A percentile compares a stretch with the other conserved stretches of the same genome.
These are phyloP conservation scores for Eueremaeus valkanovi DNA, from an alignment of 2,888 invertebrate species.

Conservation along the genomic window DNA sequence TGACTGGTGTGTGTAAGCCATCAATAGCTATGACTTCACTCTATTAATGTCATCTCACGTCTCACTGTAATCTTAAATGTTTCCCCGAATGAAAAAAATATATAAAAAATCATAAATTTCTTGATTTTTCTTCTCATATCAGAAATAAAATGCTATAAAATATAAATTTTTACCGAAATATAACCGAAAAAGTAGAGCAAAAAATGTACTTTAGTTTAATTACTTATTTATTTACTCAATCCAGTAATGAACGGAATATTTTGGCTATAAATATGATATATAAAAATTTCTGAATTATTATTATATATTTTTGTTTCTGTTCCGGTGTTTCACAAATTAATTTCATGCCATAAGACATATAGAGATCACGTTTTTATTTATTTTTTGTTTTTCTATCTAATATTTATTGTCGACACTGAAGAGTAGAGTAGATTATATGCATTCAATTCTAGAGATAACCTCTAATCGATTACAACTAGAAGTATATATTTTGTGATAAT, in stretches of 20 bases:
- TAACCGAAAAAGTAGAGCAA: background rate
- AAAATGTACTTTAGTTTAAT: background rate
- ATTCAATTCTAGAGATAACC: background rate
- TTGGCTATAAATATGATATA: background rate
- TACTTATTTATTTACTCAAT: slow-evolving; percentile 7
- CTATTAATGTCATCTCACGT: slow-evolving; percentile 33
- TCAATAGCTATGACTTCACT: slow-evolving; percentile 18
- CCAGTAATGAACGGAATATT: background rate
- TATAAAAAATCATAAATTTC: no score
- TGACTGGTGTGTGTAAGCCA: slow-evolving; percentile 2
- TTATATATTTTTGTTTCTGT: background rate
- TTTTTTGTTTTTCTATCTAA: background rate
- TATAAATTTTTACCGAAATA: no score
- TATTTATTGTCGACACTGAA: slow-evolving; percentile 10
- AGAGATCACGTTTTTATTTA: slow-evolving; percentile 2
- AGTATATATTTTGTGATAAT: background rate
- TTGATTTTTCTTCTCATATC: no score
- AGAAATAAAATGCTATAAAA: no score
- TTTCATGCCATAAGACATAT: background rate
- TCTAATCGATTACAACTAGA: no score
- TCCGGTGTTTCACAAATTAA: slow-evolving; percentile 6
- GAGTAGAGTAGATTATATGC: background rate
- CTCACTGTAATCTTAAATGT: slow-evolving; percentile 29
- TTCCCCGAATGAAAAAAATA: background rate
- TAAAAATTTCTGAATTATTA: background rate